Evolutionary conservation across 2,888 invertebrate genomes (phyloP).

Genomic region (Drosophila leonis): DNA sequence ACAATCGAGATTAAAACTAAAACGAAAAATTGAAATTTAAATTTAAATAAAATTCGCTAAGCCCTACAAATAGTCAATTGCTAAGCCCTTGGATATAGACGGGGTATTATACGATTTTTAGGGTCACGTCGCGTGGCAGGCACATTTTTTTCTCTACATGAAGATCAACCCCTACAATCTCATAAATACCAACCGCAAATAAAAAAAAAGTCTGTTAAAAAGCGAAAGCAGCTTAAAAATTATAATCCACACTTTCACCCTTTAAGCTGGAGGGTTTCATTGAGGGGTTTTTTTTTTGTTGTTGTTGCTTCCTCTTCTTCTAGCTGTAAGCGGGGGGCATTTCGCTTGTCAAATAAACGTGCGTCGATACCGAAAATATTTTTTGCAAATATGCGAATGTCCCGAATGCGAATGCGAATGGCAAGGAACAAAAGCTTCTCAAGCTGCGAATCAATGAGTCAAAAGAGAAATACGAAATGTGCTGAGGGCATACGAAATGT

Average conservation of each 20-base stretch:
- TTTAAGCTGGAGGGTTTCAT: conserved; percentile 54
- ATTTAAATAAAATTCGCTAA: conserved; percentile 57
- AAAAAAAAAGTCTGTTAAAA: conserved; percentile 59
- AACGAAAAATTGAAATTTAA: background rate
- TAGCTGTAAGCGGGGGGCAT: conserved; percentile 4
- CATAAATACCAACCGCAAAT: conserved; percentile 69
- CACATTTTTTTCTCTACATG: conserved; percentile 49
- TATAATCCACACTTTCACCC: conserved; percentile 80
- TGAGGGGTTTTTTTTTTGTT: background rate
- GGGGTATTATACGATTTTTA: conserved; percentile 58
- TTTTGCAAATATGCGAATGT: conserved; percentile 39
- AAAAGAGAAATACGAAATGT: conserved; percentile 34
- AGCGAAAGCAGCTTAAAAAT: conserved; percentile 78
- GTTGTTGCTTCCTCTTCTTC: background rate
- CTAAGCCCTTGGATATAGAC: conserved; percentile 37
- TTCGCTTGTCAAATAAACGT: conserved; percentile 29
- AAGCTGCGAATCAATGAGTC: conserved; percentile 68
- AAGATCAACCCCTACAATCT: conserved; percentile 48
- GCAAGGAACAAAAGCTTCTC: conserved; percentile 67
- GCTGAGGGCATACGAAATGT: conserved; percentile 4
- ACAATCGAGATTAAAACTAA: conserved; percentile 26
- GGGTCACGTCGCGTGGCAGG: conserved; percentile 73
- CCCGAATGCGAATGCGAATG: conserved; percentile 33
- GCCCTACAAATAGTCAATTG: conserved; percentile 44
- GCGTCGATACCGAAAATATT: conserved; percentile 16